phyloP scores from a whole-genome alignment of 2,113 vertebrate species.

The Peucedramus taeniatus region DNA sequence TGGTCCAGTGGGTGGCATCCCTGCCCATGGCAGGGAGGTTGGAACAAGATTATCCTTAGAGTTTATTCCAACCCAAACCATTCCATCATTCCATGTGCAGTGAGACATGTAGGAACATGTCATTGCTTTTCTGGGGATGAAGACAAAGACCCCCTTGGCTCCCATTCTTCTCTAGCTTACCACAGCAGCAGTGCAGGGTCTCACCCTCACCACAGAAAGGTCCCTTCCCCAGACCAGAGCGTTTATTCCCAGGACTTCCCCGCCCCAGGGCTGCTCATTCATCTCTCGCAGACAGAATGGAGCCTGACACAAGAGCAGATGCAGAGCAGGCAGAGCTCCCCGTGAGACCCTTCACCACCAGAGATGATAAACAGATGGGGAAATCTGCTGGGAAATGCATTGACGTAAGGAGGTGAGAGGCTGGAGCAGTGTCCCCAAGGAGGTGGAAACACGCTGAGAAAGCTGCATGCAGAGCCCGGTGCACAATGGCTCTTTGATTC shows the following conservation, averaged over 20 bases:
- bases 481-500: slow-evolving; percentile 36
- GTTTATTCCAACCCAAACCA: background rate
- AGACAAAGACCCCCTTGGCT: slow-evolving; percentile 26
- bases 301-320: slow-evolving; percentile 57
- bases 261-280: slow-evolving; percentile 6
- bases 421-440: slow-evolving; percentile 17
- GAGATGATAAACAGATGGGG: slow-evolving; percentile 62
- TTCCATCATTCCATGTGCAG: background rate
- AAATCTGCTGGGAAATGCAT: slow-evolving; percentile 55
- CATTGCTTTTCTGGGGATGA: background rate
- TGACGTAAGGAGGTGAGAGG: slow-evolving; percentile 60
- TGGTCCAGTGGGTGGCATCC: background rate
- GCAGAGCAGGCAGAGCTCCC: slow-evolving; percentile 46
- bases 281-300: slow-evolving; percentile 28
- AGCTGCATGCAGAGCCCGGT: background rate
- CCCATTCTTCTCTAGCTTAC: background rate
- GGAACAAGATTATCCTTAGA: background rate
- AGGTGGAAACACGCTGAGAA: slow-evolving; percentile 20
- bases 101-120: background rate
- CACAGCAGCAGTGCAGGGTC: background rate
- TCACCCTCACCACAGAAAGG: background rate
- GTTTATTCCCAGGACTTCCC: slow-evolving; percentile 53
- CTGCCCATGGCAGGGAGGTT: background rate
- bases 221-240: background rate
- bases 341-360: slow-evolving; percentile 42